Percentiles rank a stretch among this genome's conserved stretches.
phyloP scores from a whole-genome alignment of 2,888 invertebrate species.

The Apamea monoglypha region DNA sequence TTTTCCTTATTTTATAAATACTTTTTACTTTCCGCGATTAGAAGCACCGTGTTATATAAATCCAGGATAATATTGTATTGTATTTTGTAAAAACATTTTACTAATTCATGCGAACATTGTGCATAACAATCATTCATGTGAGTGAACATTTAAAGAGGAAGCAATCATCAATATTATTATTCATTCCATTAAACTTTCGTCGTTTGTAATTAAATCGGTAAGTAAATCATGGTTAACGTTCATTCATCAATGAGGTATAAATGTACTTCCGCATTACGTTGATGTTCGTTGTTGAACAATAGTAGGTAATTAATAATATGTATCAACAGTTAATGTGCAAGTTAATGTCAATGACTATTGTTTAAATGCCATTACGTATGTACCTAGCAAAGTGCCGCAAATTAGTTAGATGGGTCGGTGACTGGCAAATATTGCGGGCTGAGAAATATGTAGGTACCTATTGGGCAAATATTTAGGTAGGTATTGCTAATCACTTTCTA shows the following conservation, averaged over 20 bases:
- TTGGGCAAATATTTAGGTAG: no score
- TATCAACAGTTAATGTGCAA: neutral
- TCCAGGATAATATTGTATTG: neutral
- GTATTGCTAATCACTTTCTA: neutral
- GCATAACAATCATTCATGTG: no score
- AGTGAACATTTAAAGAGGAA: no score
- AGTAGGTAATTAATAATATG: no score
- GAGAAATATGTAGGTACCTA: no score
- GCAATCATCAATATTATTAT: neutral
- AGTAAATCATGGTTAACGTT: neutral
- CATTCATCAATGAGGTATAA: neutral
- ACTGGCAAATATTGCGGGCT: no score
- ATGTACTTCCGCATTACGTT: neutral
- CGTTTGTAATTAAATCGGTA: neutral
- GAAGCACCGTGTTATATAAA: no score
- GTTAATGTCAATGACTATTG: neutral
- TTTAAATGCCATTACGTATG: no score
- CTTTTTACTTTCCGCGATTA: neutral
- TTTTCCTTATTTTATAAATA: neutral
- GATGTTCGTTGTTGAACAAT: neutral
- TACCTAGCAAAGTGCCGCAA: neutral
- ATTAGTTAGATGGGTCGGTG: no score
- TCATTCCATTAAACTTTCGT: neutral
- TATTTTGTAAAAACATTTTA: neutral
- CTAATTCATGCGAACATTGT: neutral